These are phyloP conservation scores for Megamerina dolium DNA, from an alignment of 2,888 invertebrate species.

Conservation along the genomic window DNA sequence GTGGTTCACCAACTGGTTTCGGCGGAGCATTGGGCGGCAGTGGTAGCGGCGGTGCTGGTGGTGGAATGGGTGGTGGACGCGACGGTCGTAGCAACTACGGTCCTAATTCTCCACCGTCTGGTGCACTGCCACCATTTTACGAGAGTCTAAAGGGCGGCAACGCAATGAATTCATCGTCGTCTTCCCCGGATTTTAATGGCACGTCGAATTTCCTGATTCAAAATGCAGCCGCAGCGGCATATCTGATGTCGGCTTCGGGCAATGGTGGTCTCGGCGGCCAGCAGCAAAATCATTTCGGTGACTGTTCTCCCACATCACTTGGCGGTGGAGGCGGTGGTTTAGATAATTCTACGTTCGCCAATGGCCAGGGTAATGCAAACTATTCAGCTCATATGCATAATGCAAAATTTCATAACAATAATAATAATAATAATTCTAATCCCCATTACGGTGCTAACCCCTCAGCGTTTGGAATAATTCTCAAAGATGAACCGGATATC, in stretches of 20 bases:
- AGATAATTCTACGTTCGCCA: constrained; percentile 33
- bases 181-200: constrained; percentile 50
- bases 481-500: constrained; percentile 74
- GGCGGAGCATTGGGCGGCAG: constrained; percentile 46
- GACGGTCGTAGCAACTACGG: constrained; percentile 82
- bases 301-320: constrained; percentile 24
- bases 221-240: constrained; percentile 58
- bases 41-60: constrained; percentile 60
- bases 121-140: constrained; percentile 82
- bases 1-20: constrained; percentile 40
- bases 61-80: constrained; percentile 71
- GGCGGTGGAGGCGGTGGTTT: constrained; percentile 29
- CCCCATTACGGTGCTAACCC: constrained; percentile 53
- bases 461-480: constrained; percentile 71
- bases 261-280: constrained; percentile 19
- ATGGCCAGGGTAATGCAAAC: constrained; percentile 38
- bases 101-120: constrained; percentile 81
- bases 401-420: constrained; percentile 20
- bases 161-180: constrained; percentile 50
- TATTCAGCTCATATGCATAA: constrained; percentile 30
- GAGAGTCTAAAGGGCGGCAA: constrained; percentile 79
- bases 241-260: constrained; percentile 57
- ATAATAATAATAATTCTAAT: constrained; percentile 21
- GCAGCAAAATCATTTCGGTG: constrained; percentile 11
- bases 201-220: constrained; percentile 55